Percentiles rank a stretch among this genome's conserved stretches.
Evolutionary conservation across 1,140 invertebrate species (phyloP).

Genomic region (Daktulosphaira vitifoliae): DNA sequence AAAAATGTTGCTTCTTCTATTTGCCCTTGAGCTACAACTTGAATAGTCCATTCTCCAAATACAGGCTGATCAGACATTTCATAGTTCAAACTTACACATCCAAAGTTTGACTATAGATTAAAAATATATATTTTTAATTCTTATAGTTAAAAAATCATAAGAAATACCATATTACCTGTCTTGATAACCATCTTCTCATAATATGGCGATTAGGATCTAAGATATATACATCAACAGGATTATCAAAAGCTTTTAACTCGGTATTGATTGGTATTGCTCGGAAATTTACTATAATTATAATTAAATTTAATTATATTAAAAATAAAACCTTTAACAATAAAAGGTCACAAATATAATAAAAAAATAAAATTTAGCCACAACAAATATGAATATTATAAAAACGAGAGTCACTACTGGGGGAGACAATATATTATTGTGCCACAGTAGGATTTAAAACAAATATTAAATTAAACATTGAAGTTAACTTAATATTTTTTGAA

Average conservation of each 20-base stretch:
- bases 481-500: neutral
- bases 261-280: constrained; percentile 83
- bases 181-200: constrained; percentile 81
- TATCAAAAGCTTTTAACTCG: constrained; percentile 74
- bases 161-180: constrained; percentile 51
- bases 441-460: too few species aligned
- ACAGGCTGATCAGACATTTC: constrained; percentile 82
- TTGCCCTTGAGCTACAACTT: constrained; percentile 78
- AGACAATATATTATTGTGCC: too few species aligned
- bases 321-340: too few species aligned
- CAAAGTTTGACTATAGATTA: constrained; percentile 63
- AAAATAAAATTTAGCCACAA: too few species aligned
- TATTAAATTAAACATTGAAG: too few species aligned
- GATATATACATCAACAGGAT: constrained; percentile 82
- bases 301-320: constrained; percentile 26
- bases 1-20: constrained; percentile 73
- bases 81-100: constrained; percentile 83
- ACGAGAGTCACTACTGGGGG: too few species aligned
- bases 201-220: constrained; percentile 75
- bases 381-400: too few species aligned
- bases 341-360: too few species aligned
- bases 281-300: constrained; percentile 65
- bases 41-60: constrained; percentile 85
- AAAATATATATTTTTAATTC: neutral
- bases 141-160: neutral